Percentiles rank a stretch among this genome's conserved stretches.
Conservation (phyloP, 2,113 vertebrate species). For the Cyprinus carpio region DNA sequence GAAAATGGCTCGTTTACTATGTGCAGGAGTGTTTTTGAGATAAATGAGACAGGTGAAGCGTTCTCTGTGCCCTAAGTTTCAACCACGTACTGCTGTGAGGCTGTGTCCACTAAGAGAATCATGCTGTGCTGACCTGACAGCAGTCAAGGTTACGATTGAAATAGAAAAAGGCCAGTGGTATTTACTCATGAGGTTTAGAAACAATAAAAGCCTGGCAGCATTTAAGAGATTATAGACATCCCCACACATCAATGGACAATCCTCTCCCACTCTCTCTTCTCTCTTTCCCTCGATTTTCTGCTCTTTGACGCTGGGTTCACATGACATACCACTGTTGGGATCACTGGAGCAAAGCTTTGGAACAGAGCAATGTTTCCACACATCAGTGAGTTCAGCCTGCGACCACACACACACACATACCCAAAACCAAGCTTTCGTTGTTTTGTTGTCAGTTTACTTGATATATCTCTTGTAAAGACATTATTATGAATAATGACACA, state of each 20-base stretch:
- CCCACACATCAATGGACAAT: conserved; percentile 45
- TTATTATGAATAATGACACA: background rate
- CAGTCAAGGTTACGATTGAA: conserved; percentile 37
- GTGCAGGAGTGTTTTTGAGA: background rate
- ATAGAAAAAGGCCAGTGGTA: conserved; percentile 32
- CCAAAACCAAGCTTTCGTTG: background rate
- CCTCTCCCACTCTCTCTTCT: conserved; percentile 14
- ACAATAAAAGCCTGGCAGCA: conserved; percentile 37
- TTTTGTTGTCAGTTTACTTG: background rate
- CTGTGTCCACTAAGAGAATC: conserved; percentile 6
- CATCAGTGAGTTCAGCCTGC: conserved; percentile 15
- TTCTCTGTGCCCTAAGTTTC: background rate
- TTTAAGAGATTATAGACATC: conserved; percentile 51
- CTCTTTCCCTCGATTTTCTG: conserved; percentile 34
- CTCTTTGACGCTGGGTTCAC: conserved; percentile 42
- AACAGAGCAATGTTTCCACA: conserved; percentile 43
- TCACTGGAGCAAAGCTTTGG: conserved; percentile 36
- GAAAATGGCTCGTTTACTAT: background rate
- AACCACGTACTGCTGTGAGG: background rate
- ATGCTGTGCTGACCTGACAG: conserved; percentile 25
- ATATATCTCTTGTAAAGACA: background rate
- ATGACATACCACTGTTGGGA: conserved; percentile 45
- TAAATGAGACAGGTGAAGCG: background rate
- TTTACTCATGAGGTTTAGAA: conserved; percentile 50
- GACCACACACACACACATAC: background rate